phyloP scores from a whole-genome alignment of 2,888 invertebrate species.

The Tuta absoluta region DNA sequence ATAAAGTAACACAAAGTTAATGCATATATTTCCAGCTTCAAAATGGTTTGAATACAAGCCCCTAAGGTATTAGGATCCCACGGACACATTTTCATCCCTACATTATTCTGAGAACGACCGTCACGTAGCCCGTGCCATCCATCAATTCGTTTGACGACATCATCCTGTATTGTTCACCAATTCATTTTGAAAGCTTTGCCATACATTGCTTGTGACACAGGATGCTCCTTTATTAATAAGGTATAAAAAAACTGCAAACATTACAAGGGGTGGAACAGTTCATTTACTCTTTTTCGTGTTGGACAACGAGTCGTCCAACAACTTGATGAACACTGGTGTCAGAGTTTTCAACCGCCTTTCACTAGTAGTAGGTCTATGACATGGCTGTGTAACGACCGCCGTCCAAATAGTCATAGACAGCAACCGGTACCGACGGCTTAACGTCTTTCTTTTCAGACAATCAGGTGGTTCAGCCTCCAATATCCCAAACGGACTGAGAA shows the following conservation, averaged over 20 bases:
- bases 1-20: neutral
- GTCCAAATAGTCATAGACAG: too few species aligned
- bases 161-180: neutral
- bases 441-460: too few species aligned
- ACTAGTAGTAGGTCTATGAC: too few species aligned
- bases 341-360: too few species aligned
- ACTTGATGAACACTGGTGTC: too few species aligned
- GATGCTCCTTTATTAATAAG: neutral
- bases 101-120: slow-evolving; percentile 1
- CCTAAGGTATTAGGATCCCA: neutral
- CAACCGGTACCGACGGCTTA: too few species aligned
- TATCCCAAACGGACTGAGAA: too few species aligned
- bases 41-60: neutral
- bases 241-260: neutral
- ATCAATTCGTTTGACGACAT: slow-evolving; percentile 15
- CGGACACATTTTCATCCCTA: slow-evolving; percentile 1
- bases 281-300: too few species aligned
- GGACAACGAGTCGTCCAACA: too few species aligned
- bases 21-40: neutral
- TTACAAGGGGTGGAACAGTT: too few species aligned
- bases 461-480: too few species aligned
- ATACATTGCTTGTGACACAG: neutral
- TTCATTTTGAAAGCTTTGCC: neutral
- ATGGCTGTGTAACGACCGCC: too few species aligned
- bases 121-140: slow-evolving; percentile 9